Evolutionary conservation across 2,113 vertebrate species (phyloP), one percentile per base, ranked within the genome.

Genomic region (Thamnophis sirtalis): DNA sequence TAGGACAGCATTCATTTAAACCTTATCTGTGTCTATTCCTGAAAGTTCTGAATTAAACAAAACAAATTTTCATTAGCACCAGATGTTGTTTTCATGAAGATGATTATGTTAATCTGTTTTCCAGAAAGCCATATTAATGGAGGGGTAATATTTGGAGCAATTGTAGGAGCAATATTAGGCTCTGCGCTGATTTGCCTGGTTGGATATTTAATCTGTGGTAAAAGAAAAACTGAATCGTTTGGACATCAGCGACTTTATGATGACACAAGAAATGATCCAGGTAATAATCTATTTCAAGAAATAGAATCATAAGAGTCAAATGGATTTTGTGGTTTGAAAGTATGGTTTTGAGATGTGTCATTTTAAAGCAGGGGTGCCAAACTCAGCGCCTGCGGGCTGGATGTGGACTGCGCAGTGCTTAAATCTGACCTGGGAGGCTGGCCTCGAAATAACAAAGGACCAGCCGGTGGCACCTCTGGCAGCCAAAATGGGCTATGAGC

Each of bases 221-320:
- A 93, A 91, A 98, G 94, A 93, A 97, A 97, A 58, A 94, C 93
- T 0, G 97, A 97, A 58, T 95, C 92, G 0, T 99, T 99, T 96
- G 96, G 96, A 73, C 98, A 99, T 96, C 98, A 97, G 53, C 97
- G 98, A 93, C 97, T 99, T 95, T 98, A 98, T 3, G 98, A 99
- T 0, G 98, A 98, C 11, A 97, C 94, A 63, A 97, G 97, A 26
- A 96, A 96, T 13, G 98, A 98, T 33, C 97, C 98, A 98, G 98
- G 98, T 99, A 98, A 96, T 51, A 56, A 54, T 90, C 73, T 0
- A 86, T 38, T 0, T 49, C 48, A 56, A 89, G 0, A 24, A 54
- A 73, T 17, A 58, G 21, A 85, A 17, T 5, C 15, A 24, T n/a
- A 48, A 55, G 38, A 24, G 38, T 73, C 54, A 19, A 9, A 87